phyloP scores from a whole-genome alignment of 2,888 invertebrate genomes.

The Iphiclides podalirius region DNA sequence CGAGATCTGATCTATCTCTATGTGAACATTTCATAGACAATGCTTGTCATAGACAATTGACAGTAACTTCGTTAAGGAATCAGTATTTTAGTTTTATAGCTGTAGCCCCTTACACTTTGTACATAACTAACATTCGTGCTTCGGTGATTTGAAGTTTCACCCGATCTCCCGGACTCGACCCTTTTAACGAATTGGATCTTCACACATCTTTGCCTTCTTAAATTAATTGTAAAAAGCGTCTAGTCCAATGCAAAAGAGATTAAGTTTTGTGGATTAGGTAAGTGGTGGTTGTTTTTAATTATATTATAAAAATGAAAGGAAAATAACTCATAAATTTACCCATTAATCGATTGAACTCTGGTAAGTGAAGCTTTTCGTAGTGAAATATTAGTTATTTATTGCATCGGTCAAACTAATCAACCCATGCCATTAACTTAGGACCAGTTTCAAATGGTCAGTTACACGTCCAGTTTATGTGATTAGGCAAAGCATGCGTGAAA shows the following conservation, averaged over 20 bases:
- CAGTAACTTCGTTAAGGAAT: conserved; percentile 40
- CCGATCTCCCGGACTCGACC: conserved; percentile 43
- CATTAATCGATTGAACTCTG: conserved; percentile 50
- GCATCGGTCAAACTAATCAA: too few species aligned
- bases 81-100: conserved; percentile 73
- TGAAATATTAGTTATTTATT: conserved; percentile 42
- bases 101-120: conserved; percentile 57
- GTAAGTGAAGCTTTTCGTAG: conserved; percentile 50
- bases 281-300: conserved; percentile 30
- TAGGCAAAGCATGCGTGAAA: conserved; percentile 74
- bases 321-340: conserved; percentile 33
- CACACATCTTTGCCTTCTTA: conserved; percentile 77
- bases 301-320: conserved; percentile 40
- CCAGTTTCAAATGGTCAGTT: conserved; percentile 73
- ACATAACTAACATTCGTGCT: conserved; percentile 54
- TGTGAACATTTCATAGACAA: conserved; percentile 58
- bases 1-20: conserved; percentile 65
- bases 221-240: conserved; percentile 73
- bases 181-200: conserved; percentile 58
- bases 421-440: conserved; percentile 59
- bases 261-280: conserved; percentile 68
- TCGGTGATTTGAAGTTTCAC: conserved; percentile 42
- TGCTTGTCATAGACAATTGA: too few species aligned
- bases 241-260: conserved; percentile 79
- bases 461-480: conserved; percentile 74